Evolutionary conservation across 2,797 vertebrate species (phyloP).

Genomic region (Crypturellus tataupa): DNA sequence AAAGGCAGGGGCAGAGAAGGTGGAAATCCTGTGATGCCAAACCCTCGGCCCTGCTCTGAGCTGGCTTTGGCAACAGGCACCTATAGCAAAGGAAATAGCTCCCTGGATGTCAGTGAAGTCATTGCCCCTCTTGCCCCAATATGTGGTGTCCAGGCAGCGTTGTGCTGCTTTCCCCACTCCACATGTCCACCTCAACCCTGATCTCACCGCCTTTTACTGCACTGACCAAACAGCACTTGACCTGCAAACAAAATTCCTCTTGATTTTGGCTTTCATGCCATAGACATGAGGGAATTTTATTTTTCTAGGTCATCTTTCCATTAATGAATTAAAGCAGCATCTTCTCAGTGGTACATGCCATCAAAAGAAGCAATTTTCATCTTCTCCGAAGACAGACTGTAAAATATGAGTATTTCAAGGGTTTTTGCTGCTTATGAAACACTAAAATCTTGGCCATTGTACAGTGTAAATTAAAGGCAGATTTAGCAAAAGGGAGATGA

Average conservation of each 20-base stretch:
- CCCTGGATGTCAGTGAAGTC: background rate
- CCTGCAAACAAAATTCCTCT: background rate
- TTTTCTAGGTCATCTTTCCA: constrained; percentile 51
- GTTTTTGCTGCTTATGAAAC: constrained; percentile 60
- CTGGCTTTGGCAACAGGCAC: background rate
- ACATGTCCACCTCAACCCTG: background rate
- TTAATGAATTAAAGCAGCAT: constrained; percentile 47
- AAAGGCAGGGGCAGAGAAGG: background rate
- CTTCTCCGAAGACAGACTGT: constrained; percentile 11
- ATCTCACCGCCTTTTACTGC: background rate
- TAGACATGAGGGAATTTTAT: background rate
- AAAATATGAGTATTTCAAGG: constrained; percentile 27
- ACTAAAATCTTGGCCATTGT: constrained; percentile 43
- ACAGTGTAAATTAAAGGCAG: constrained; percentile 66
- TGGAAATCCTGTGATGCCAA: background rate
- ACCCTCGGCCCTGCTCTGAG: rapidly evolving
- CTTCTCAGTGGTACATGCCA: background rate
- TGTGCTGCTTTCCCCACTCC: background rate
- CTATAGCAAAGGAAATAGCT: background rate
- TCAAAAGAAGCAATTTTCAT: constrained; percentile 54
- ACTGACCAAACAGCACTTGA: background rate
- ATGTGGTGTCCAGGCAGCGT: background rate
- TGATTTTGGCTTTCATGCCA: constrained; percentile 11
- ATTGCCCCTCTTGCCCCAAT: background rate
- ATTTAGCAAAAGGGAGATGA: constrained; percentile 64